phyloP scores from a whole-genome alignment of 2,797 vertebrate genomes.

The Pantherophis alleghaniensis region DNA sequence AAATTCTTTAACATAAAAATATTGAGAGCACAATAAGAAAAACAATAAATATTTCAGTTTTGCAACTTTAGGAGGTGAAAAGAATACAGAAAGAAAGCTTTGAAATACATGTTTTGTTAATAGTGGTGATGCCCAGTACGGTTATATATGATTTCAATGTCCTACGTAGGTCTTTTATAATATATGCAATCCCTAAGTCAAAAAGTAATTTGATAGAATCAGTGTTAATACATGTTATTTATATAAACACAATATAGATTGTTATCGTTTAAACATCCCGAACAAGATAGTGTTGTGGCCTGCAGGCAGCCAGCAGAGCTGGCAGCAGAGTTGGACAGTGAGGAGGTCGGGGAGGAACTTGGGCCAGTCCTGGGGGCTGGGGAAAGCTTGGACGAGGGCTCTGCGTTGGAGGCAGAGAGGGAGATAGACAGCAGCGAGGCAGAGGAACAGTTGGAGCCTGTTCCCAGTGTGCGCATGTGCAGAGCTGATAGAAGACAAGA shows the following conservation, averaged over 20 bases:
- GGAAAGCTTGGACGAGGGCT: too few species aligned
- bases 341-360: too few species aligned
- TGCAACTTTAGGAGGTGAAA: neutral
- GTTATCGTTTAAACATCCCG: neutral
- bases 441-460: too few species aligned
- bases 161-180: neutral
- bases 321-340: too few species aligned
- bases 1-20: neutral
- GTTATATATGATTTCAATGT: conserved; percentile 7
- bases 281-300: neutral
- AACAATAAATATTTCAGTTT: conserved; percentile 15
- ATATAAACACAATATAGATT: neutral
- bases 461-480: too few species aligned
- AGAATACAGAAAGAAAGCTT: neutral
- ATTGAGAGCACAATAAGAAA: neutral
- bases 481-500: too few species aligned
- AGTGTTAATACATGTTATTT: neutral
- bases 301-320: too few species aligned
- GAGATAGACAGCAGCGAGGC: too few species aligned
- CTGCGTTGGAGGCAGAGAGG: too few species aligned
- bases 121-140: neutral
- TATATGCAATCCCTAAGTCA: neutral
- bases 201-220: neutral
- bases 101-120: neutral
- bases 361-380: too few species aligned